Base-by-base conservation (phyloP, 2,113 vertebrate genomes). In the Callionymus lyra region DNA sequence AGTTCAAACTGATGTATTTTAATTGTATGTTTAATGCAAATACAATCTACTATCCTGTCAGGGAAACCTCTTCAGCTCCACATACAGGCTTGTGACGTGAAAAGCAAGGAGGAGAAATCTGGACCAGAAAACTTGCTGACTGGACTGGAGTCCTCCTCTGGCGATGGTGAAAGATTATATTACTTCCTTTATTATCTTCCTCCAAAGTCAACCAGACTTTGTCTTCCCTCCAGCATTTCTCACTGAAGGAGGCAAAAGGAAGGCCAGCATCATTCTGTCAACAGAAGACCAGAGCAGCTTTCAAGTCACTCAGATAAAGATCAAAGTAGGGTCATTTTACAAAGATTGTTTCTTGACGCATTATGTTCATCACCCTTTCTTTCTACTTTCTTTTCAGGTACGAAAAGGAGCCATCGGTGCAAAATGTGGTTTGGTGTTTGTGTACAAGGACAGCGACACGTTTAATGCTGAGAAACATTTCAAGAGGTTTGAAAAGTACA, bases 51-150 rank as follows among this genome's bases (percentile, higher is more conserved):
- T 44, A 3, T 19, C 1, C 6, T 52, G 57, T n/a, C 63, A 98
- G 95, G 91, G 38, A 93, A 91, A 35, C 79, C 88, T 6, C 84
- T 98, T n/a, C 88, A 86, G 47, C 77, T 97, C 13, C 89, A 84
- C 53, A 66, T 98, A 38, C 91, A 94, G 60, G 95, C 94, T 0
- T 98, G 94, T 72, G 94, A 98, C 56, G 92, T 94, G 2, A 98
- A 98, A 72, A 92, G 93, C 16, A 97, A 97, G 73, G 95, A 96
- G 60, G 92, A 97, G 47, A 97, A 96, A 57, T 94, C 92, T 1
- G 95, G 94, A 21, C 92, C 95, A 9, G 92, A 97, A 79, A 97
- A 91, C 72, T 89, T 98, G 62, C 85, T 98, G 6, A 75, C 81
- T 2, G n/a, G n/a, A n/a, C n/a, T n/a, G n/a, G 90, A 97, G 33